Percentiles rank a stretch among this genome's conserved stretches.
phyloP scores from a whole-genome alignment of 2,113 vertebrate species.

The Pseudopodoces humilis region DNA sequence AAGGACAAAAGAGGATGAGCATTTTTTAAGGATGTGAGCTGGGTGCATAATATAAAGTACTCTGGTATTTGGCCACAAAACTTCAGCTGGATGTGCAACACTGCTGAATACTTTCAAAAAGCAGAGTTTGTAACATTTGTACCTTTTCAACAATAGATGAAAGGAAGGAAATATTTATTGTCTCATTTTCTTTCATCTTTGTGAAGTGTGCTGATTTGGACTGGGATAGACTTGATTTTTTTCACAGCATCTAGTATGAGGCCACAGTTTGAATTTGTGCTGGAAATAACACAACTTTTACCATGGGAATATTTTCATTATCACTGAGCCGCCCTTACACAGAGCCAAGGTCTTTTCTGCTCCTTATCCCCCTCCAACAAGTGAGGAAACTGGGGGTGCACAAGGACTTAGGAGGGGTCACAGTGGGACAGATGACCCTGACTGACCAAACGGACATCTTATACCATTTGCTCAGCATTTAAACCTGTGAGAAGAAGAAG shows the following conservation, averaged over 20 bases:
- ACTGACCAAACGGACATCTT: not conserved
- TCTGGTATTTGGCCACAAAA: not conserved
- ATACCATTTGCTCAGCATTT: not conserved
- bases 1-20: not conserved
- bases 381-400: not conserved
- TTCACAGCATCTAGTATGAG: not conserved
- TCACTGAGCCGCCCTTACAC: not conserved
- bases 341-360: not conserved
- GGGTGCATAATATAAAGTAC: not conserved
- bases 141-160: not conserved
- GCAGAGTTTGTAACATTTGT: not conserved
- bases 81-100: not conserved
- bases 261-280: not conserved
- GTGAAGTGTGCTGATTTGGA: not conserved
- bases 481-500: not conserved
- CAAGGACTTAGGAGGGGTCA: not conserved
- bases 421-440: not conserved
- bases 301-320: not conserved
- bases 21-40: not conserved
- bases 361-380: not conserved
- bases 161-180: not conserved
- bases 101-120: not conserved
- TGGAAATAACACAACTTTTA: not conserved
- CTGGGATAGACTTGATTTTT: not conserved
- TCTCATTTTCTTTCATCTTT: not conserved